These are phyloP conservation scores for Grantiella picta DNA, from an alignment of 2,113 vertebrate genomes.

Conservation along the genomic window DNA sequence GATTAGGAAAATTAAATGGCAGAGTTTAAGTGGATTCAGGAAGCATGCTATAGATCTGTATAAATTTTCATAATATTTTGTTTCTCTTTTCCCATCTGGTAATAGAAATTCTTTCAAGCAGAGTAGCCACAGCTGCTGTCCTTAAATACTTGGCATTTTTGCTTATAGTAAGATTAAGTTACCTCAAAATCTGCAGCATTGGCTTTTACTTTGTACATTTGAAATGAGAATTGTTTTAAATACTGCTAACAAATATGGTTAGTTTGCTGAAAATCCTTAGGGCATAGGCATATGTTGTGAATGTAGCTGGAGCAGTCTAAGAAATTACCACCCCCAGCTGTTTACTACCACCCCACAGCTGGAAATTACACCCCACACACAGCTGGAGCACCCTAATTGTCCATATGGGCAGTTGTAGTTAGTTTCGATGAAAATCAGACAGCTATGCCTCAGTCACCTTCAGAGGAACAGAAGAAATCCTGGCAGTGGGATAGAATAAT, in stretches of 20 bases:
- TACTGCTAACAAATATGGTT: background rate
- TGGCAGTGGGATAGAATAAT: background rate
- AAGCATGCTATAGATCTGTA: background rate
- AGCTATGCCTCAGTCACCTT: background rate
- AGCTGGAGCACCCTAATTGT: constrained; percentile 6
- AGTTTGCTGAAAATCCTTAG: constrained; percentile 7
- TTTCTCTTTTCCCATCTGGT: background rate
- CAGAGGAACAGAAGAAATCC: background rate
- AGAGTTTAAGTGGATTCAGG: constrained; percentile 23
- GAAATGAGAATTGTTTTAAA: constrained; percentile 20
- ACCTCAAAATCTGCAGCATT: background rate
- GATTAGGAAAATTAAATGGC: constrained; percentile 11
- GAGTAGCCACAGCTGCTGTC: background rate
- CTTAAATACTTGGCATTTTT: constrained; percentile 38
- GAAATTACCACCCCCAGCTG: background rate
- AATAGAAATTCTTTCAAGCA: background rate
- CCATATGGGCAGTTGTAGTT: background rate
- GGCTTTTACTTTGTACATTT: background rate
- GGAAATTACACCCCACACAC: background rate
- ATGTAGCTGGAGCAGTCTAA: background rate
- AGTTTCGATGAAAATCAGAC: background rate
- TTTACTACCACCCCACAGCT: background rate
- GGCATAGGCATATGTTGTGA: background rate
- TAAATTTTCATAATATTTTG: constrained; percentile 23
- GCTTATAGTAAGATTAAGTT: constrained; percentile 6